phyloP scores from a whole-genome alignment of 2,113 vertebrate genomes.

The Colaptes auratus region DNA sequence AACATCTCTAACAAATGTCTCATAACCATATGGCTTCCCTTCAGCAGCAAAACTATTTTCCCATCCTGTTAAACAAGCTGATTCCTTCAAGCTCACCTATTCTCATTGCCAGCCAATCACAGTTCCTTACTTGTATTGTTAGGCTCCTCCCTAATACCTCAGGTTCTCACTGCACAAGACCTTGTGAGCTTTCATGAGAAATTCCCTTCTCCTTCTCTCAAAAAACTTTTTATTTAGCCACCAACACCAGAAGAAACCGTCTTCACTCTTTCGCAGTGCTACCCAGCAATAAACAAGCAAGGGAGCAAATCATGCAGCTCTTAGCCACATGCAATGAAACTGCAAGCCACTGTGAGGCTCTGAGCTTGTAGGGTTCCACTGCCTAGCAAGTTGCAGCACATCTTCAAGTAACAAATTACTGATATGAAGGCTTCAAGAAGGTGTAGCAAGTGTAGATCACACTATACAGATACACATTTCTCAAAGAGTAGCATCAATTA shows the following conservation, averaged over 20 bases:
- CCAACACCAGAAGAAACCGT: not conserved
- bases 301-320: not conserved
- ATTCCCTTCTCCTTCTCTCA: not conserved
- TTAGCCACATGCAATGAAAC: not conserved
- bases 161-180: not conserved
- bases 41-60: not conserved
- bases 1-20: not conserved
- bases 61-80: not conserved
- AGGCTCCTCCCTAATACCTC: not conserved
- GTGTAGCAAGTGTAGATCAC: not conserved
- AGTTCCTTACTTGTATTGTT: not conserved
- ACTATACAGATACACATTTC: accelerated
- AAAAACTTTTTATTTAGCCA: not conserved
- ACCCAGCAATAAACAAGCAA: not conserved
- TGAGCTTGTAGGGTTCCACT: not conserved
- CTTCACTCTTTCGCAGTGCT: not conserved
- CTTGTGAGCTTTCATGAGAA: not conserved
- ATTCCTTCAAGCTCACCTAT: not conserved
- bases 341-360: accelerated
- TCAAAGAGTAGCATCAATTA: not conserved
- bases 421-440: not conserved
- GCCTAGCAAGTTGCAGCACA: not conserved
- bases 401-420: not conserved
- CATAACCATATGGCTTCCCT: not conserved
- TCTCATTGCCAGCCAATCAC: not conserved